Conservation (phyloP, 2,113 vertebrate genomes). For the Podocnemis expansa region DNA sequence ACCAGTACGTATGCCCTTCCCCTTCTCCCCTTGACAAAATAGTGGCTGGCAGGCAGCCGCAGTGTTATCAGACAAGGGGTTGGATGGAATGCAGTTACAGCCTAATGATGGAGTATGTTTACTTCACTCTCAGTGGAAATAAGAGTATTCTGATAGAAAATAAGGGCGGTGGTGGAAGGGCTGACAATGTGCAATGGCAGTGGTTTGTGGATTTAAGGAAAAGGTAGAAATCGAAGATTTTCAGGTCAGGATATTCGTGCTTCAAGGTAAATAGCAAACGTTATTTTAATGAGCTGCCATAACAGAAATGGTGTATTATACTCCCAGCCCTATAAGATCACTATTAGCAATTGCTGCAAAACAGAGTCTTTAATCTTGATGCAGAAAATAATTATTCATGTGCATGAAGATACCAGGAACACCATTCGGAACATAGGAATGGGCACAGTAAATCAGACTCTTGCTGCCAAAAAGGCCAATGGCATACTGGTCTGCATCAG, state of each 20-base stretch:
- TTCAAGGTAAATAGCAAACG: not conserved
- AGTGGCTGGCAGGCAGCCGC: no score
- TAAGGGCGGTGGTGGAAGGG: not conserved
- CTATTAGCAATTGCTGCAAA: not conserved
- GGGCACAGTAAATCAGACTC: no score
- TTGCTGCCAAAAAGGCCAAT: no score
- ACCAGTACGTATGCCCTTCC: no score
- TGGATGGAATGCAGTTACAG: no score
- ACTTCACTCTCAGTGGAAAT: accelerated
- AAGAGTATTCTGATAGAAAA: accelerated
- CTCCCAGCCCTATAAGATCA: not conserved
- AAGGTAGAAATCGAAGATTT: not conserved
- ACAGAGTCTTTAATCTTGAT: not conserved
- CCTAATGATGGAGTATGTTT: accelerated
- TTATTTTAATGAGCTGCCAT: slow-evolving; percentile 61
- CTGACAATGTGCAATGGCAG: not conserved
- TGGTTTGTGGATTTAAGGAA: not conserved
- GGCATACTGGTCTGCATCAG: no score
- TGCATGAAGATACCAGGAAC: not conserved
- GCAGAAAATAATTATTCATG: not conserved
- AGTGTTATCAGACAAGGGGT: no score
- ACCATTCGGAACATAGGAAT: no score
- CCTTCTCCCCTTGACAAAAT: no score
- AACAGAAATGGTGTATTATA: not conserved
- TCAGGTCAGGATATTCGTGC: not conserved